Conservation (phyloP, 2,888 invertebrate species). For the Ditylenchus weischeri region DNA sequence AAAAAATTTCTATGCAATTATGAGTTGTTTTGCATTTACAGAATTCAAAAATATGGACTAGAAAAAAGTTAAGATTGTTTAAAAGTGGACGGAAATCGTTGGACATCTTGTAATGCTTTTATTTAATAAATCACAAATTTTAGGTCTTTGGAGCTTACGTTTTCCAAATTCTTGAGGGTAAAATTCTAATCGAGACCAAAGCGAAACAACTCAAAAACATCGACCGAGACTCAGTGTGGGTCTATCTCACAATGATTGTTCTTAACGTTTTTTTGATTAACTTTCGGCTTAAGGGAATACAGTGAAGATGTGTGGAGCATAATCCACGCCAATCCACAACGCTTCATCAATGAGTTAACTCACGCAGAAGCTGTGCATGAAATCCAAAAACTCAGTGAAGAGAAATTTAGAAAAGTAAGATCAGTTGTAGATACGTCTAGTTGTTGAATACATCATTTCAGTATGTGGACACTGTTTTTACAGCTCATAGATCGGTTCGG, state of each 20-base stretch:
- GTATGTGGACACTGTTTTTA: constrained; percentile 51
- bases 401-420: constrained; percentile 40
- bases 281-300: constrained; percentile 9
- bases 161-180: constrained; percentile 41
- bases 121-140: background rate
- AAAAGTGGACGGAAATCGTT: no score
- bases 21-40: no score
- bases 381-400: constrained; percentile 36
- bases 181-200: constrained; percentile 27
- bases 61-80: no score
- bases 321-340: constrained; percentile 14
- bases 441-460: constrained; percentile 6
- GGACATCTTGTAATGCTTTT: no score
- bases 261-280: constrained; percentile 5
- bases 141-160: constrained; percentile 44
- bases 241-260: background rate
- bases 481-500: constrained; percentile 47
- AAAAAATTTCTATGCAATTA: no score
- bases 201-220: constrained; percentile 40
- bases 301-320: constrained; percentile 16
- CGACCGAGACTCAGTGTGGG: constrained; percentile 26
- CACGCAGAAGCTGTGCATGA: constrained; percentile 33
- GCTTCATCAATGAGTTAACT: background rate
- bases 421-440: background rate
- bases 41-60: no score